Evolutionary conservation across 2,888 invertebrate species (phyloP).

Genomic region (Norana najaformis): DNA sequence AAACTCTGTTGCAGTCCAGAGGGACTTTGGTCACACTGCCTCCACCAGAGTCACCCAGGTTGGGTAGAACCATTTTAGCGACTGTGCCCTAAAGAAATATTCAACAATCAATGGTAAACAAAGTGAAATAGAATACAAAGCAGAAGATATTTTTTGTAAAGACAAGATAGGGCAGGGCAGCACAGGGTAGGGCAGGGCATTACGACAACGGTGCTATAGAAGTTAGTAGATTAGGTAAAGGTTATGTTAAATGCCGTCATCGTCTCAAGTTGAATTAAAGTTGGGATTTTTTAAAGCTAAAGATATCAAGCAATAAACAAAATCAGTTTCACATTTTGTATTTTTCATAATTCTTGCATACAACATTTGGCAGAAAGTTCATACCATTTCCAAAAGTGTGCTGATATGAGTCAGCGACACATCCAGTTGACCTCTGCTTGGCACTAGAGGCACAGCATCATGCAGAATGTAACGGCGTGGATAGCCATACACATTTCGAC

Average conservation of each 20-base stretch:
- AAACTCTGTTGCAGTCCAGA: background rate
- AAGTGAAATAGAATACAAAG: background rate
- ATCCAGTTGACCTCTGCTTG: conserved; percentile 5
- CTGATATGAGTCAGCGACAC: background rate
- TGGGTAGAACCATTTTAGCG: background rate
- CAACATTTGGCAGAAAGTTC: background rate
- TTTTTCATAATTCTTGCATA: background rate
- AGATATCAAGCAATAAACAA: too few relatives aligned
- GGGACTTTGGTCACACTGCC: background rate
- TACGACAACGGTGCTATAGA: too few relatives aligned
- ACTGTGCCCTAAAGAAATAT: conserved; percentile 5
- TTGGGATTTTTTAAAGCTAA: too few relatives aligned
- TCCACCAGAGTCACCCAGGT: background rate
- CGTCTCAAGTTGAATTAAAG: too few relatives aligned
- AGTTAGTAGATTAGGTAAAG: too few relatives aligned
- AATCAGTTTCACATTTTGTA: too few relatives aligned
- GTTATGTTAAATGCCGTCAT: too few relatives aligned
- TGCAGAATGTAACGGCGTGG: conserved; percentile 17
- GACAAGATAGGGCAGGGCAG: too few relatives aligned
- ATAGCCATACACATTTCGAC: background rate
- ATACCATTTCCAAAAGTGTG: background rate
- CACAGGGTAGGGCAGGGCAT: too few relatives aligned
- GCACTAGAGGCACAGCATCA: background rate
- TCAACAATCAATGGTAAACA: background rate
- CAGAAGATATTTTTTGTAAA: too few relatives aligned